Base-by-base conservation (phyloP, 37 sponge, comb jelly and placozoan genomes). In the Bolinopsis microptera region DNA sequence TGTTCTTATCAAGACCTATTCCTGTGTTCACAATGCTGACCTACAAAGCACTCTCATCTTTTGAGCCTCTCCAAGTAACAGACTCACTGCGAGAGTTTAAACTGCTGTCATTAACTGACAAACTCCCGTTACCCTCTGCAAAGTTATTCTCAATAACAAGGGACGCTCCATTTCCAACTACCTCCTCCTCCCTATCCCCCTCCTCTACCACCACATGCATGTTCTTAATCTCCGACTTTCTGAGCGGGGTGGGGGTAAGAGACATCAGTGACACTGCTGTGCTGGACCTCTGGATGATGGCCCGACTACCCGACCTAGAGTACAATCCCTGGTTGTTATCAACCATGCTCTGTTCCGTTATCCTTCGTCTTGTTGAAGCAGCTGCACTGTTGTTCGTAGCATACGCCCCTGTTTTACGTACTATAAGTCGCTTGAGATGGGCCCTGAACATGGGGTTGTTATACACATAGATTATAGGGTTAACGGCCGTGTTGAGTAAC, bases 381-480 rank as follows among this genome's bases (percentile, higher is more conserved):
- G 31, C 75, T 23, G 5, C 3, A 72, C 75, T 72, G 18, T n/a
- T 72, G 31, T n/a, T 72, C 3, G 13, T n/a, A n/a, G 26, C 5
- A 3, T 39, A 41, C 61, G 24, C 90, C 41, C 35, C 35, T n/a
- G 48, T 39, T 28, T 41, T 39, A 40, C 90, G 8, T 28, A 41
- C 18, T 0, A 86, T 86, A 24, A 86, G 30, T 1, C 61, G n/a
- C 24, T 34, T 38, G 0, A 86, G n/a, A 25, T 86, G 90, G 5
- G 41, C 26, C 25, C 90, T 24, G 61, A 86, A 86, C 90, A 86
- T 86, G n/a, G 61, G 26, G 90, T 86, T 86, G 90, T 86, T 86
- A 48, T 86, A 86, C 61, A 86, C 90, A 48, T 86, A 86, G 61
- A 86, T 86, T 9, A 86, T 86, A 48, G 90, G 90, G 61, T 86